phyloP scores from a whole-genome alignment of 2,113 vertebrate species.

The Melozone crissalis region DNA sequence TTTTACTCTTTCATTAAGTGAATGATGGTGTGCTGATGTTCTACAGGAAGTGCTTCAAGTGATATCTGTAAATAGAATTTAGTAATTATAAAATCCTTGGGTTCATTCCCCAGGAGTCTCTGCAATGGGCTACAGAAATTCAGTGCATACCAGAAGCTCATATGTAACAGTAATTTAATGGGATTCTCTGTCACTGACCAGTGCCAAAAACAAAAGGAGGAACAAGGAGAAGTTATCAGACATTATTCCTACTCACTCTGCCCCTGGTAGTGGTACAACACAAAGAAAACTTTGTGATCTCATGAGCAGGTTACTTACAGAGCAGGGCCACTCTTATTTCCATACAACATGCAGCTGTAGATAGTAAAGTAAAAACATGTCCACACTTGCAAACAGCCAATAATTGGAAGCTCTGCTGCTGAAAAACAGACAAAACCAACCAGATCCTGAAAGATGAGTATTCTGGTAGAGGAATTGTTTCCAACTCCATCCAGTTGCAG shows the following conservation, averaged over 20 bases:
- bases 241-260: neutral
- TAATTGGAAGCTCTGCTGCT: neutral
- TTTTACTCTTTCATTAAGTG: constrained; percentile 52
- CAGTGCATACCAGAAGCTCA: neutral
- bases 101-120: neutral
- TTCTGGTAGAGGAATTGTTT: neutral
- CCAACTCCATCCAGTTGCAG: neutral
- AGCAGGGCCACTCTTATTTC: neutral
- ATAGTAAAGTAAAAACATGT: neutral
- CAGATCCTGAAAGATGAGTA: neutral
- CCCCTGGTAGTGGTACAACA: neutral
- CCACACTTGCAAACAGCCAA: neutral
- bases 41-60: neutral
- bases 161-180: neutral
- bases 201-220: neutral
- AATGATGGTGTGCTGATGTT: neutral
- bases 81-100: neutral
- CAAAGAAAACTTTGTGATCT: neutral
- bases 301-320: neutral
- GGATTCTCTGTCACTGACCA: neutral
- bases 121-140: neutral
- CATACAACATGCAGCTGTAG: neutral
- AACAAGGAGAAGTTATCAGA: neutral
- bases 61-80: neutral
- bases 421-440: neutral